phyloP scores from a whole-genome alignment of 2,113 vertebrate genomes.

The Trinectes maculatus region DNA sequence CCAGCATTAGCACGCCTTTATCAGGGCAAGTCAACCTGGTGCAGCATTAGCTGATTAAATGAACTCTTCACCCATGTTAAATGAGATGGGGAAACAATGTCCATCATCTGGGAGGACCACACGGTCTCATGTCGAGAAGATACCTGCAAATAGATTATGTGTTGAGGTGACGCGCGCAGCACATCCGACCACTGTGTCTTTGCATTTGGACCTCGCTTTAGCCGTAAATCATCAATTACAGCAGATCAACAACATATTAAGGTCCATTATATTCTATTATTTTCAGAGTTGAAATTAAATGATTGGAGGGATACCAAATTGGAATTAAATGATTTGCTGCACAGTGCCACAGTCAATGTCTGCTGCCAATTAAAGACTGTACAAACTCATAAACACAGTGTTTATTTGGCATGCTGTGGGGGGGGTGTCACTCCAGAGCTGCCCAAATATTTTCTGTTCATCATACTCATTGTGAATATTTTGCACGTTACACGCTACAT shows the following conservation, averaged over 20 bases:
- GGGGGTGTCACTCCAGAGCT: slow-evolving; percentile 19
- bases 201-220: neutral
- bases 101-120: neutral
- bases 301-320: slow-evolving; percentile 58
- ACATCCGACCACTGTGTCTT: neutral
- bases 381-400: slow-evolving; percentile 68
- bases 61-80: slow-evolving; percentile 27
- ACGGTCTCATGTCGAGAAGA: slow-evolving; percentile 10
- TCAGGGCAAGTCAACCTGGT: slow-evolving; percentile 43
- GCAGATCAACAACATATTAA: slow-evolving; percentile 20
- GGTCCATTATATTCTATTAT: slow-evolving; percentile 27
- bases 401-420: slow-evolving; percentile 46
- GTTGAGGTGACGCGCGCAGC: neutral
- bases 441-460: slow-evolving; percentile 57
- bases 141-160: slow-evolving; percentile 12
- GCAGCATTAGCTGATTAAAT: slow-evolving; percentile 77
- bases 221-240: slow-evolving; percentile 17
- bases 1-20: slow-evolving; percentile 58
- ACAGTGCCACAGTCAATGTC: slow-evolving; percentile 54
- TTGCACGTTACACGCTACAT: too few species aligned
- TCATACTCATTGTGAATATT: slow-evolving; percentile 48
- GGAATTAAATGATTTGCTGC: slow-evolving; percentile 53
- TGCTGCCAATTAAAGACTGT: slow-evolving; percentile 67
- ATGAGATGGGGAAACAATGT: slow-evolving; percentile 8
- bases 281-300: slow-evolving; percentile 35